Evolutionary conservation across 2,888 invertebrate genomes (phyloP).

Genomic region (Nomada flava): DNA sequence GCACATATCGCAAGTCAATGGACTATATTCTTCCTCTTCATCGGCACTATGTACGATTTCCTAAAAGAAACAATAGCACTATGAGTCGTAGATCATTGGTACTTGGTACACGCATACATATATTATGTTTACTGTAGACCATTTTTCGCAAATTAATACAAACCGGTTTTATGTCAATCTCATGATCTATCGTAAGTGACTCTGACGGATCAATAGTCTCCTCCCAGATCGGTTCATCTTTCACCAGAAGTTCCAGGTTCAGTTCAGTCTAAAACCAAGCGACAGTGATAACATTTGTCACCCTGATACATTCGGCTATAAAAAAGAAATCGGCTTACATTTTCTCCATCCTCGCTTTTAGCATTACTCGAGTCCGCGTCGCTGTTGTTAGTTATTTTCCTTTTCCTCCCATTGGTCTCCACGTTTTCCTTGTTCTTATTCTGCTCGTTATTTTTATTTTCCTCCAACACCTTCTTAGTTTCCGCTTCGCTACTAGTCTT

Average conservation of each 20-base stretch:
- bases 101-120: not conserved
- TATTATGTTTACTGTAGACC: not conserved
- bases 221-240: slow-evolving; percentile 90
- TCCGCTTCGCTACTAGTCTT: slow-evolving; percentile 65
- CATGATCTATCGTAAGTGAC: slow-evolving; percentile 88
- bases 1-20: slow-evolving; percentile 93
- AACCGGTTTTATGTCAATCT: slow-evolving; percentile 90
- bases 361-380: slow-evolving; percentile 81
- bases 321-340: slow-evolving; percentile 67
- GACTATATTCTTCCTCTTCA: slow-evolving; percentile 88
- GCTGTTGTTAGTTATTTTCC: slow-evolving; percentile 74
- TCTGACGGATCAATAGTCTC: slow-evolving; percentile 89
- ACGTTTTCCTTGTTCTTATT: slow-evolving; percentile 80
- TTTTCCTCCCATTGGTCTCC: slow-evolving; percentile 77
- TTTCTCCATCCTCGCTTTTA: slow-evolving; percentile 80
- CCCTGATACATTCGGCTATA: not conserved
- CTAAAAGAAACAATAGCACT: slow-evolving; percentile 57
- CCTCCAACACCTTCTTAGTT: slow-evolving; percentile 74
- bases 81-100: not conserved
- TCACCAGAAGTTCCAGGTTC: slow-evolving; percentile 82
- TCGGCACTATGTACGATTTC: slow-evolving; percentile 84
- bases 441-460: slow-evolving; percentile 77
- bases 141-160: slow-evolving; percentile 52
- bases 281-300: not conserved
- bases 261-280: slow-evolving; percentile 77